These are phyloP conservation scores for Danaus melanippus DNA, from an alignment of 1,140 invertebrate species.

Conservation along the genomic window DNA sequence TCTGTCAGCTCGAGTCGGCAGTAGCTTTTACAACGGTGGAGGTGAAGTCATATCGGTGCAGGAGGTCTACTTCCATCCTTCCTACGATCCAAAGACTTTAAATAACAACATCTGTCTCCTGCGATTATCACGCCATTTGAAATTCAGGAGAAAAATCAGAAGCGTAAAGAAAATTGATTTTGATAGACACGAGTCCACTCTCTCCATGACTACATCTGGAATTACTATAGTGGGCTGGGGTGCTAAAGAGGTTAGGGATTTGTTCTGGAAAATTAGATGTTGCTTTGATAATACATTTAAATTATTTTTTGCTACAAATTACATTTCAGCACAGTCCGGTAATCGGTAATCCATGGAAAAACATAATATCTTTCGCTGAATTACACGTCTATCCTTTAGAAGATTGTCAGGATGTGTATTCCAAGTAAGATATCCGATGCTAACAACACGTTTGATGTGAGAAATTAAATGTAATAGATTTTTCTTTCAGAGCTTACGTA, in stretches of 20 bases:
- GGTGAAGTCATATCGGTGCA: slow-evolving; percentile 43
- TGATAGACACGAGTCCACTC: slow-evolving; percentile 24
- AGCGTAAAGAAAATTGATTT: slow-evolving; percentile 49
- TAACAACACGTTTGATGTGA: too few species aligned
- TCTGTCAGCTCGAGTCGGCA: slow-evolving; percentile 46
- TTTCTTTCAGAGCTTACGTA: slow-evolving; percentile 42
- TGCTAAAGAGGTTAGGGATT: slow-evolving; percentile 37
- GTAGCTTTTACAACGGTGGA: slow-evolving; percentile 34
- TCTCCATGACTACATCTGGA: slow-evolving; percentile 32
- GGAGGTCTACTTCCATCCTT: slow-evolving; percentile 49
- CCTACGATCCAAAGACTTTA: slow-evolving; percentile 42
- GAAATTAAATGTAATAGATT: slow-evolving; percentile 1
- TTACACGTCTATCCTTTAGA: slow-evolving; percentile 35
- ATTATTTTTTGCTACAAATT: too few species aligned
- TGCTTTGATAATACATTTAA: background rate
- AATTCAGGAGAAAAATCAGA: slow-evolving; percentile 24
- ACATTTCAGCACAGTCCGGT: slow-evolving; percentile 30
- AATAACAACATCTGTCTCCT: slow-evolving; percentile 41
- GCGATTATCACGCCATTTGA: slow-evolving; percentile 28
- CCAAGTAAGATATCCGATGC: slow-evolving; percentile 26
- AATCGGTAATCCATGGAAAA: slow-evolving; percentile 31
- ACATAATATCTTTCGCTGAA: slow-evolving; percentile 33
- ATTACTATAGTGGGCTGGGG: slow-evolving; percentile 57
- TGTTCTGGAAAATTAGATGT: background rate
- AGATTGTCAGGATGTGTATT: slow-evolving; percentile 46